Conservation (phyloP, 2,888 invertebrate species). For the Campoletis raptor region DNA sequence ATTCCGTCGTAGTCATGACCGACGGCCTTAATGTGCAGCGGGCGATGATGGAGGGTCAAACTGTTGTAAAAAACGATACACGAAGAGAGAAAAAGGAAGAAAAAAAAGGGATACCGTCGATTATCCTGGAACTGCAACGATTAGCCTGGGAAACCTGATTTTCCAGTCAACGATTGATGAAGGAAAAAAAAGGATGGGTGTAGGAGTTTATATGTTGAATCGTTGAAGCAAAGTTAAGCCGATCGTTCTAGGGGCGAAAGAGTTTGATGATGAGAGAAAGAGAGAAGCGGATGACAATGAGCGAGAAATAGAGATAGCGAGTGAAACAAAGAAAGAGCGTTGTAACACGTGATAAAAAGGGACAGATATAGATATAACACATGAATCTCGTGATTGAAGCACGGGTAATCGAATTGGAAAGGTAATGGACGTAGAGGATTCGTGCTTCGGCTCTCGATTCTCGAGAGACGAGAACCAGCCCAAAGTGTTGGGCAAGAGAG, state of each 20-base stretch:
- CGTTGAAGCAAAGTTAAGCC: slow-evolving; percentile 59
- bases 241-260: slow-evolving; percentile 49
- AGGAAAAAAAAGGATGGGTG: slow-evolving; percentile 58
- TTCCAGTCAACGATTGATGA: slow-evolving; percentile 62
- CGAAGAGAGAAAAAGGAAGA: background rate
- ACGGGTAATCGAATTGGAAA: slow-evolving; percentile 73
- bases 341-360: slow-evolving; percentile 42
- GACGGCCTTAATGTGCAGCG: background rate
- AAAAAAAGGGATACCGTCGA: slow-evolving; percentile 19
- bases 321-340: slow-evolving; percentile 24
- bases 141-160: slow-evolving; percentile 58
- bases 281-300: slow-evolving; percentile 12
- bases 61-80: background rate
- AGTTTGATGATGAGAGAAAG: background rate
- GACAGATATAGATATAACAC: slow-evolving; percentile 20
- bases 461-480: slow-evolving; percentile 60
- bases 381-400: slow-evolving; percentile 70
- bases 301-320: slow-evolving; percentile 22
- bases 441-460: slow-evolving; percentile 63
- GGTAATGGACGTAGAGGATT: slow-evolving; percentile 72
- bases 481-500: slow-evolving; percentile 55
- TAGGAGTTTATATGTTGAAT: slow-evolving; percentile 28
- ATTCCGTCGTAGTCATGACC: background rate
- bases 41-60: background rate
- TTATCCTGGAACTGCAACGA: slow-evolving; percentile 46